A percentile compares a stretch with the other conserved stretches of the same genome.
These are phyloP conservation scores for Tauraco hartlaubi DNA, from an alignment of 2,797 vertebrate genomes.

Conservation along the genomic window DNA sequence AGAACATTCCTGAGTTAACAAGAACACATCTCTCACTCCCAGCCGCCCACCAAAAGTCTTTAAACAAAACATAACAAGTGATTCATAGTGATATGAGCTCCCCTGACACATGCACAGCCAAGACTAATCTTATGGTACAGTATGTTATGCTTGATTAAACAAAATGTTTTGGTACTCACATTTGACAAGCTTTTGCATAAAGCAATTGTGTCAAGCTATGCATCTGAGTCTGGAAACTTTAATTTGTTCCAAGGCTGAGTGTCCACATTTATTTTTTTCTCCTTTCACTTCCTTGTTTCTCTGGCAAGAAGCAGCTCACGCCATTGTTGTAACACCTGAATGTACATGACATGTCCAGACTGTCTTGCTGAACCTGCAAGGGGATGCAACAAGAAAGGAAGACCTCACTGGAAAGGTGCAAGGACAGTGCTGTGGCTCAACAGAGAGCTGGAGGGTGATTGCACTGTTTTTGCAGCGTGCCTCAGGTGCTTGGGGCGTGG, in stretches of 20 bases:
- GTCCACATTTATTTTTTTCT: neutral
- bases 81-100: constrained; percentile 11
- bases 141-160: neutral
- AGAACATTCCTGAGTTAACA: neutral
- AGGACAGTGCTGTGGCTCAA: neutral
- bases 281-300: neutral
- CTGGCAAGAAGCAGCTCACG: neutral
- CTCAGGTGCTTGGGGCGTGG: neutral
- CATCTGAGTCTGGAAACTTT: neutral
- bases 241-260: neutral
- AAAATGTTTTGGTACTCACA: neutral
- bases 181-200: neutral
- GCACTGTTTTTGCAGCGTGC: neutral
- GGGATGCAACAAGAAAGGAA: neutral
- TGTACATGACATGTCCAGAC: neutral
- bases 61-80: neutral
- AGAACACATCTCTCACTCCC: neutral
- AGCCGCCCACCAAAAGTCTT: neutral
- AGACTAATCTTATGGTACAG: constrained; percentile 19
- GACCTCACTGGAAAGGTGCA: neutral
- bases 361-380: neutral
- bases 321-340: neutral
- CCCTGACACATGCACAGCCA: neutral
- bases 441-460: neutral
- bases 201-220: neutral